Base-by-base conservation (phyloP, 2,888 invertebrate genomes). In the Monoplex corrugatus region DNA sequence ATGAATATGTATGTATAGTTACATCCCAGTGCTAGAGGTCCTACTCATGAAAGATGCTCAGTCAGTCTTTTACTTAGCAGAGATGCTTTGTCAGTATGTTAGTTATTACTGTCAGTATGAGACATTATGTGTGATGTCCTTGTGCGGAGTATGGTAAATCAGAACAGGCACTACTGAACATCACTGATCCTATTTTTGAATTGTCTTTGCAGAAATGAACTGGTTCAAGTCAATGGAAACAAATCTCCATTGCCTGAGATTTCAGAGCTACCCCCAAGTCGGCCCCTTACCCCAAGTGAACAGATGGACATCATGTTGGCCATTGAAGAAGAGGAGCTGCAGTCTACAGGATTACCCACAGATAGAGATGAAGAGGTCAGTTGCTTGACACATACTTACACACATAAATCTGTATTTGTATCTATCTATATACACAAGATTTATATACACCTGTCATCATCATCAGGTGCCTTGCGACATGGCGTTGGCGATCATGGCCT, bases 231-330 rank as follows among this genome's bases (percentile, higher is more conserved):
- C 63, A 86, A 86, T 38, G 86, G 89, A n/a, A 50, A 43, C 68
- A 68, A 32, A n/a, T n/a, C 75, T 75, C 80, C 89, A 44, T 3
- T 89, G 78, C 86, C 86, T 82, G 86, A 89, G 16, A 82, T 88
- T 45, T 23, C 43, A 5, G 50, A 83, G 28, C n/a, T 89, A 35
- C 94, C 94, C 45, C 94, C 94, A 10, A 95, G 95, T 91, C 93
- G 96, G 68, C 95, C 96, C 32, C 90, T 96, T 91, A 95, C 96
- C 68, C 96, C 96, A 6, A 94, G 93, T 91, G 95, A 96, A 92
- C 96, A 96, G 93, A 92, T 96, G 90, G 94, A 95, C 83, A 95
- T 96, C 82, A 96, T 96, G 95, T 89, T 91, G 82, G 92, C 92
- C 16, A 94, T 96, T 83, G 95, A 96, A 88, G 91, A 92, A 50